Conservation (phyloP, 2,797 vertebrate species). For the Perodicticus potto region DNA sequence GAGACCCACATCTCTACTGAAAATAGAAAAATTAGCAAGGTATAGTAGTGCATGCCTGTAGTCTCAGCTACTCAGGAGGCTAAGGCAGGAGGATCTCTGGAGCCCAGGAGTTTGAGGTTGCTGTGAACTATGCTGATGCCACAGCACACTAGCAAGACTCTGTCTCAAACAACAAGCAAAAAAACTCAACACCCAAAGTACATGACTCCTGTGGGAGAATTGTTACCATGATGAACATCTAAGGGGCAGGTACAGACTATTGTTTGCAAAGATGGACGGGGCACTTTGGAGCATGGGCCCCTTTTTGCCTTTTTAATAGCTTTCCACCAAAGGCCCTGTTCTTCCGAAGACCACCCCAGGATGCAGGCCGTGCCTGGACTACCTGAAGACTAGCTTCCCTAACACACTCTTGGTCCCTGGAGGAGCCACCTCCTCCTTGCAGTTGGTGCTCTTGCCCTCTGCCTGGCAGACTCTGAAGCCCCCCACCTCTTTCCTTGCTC, state of each 20-base stretch:
- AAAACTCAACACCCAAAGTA: background rate
- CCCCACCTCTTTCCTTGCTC: background rate
- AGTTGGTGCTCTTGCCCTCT: background rate
- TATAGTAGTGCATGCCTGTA: background rate
- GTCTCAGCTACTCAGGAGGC: background rate
- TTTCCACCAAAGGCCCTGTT: background rate
- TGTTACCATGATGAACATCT: background rate
- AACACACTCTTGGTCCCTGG: fast-evolving
- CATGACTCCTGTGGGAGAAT: background rate
- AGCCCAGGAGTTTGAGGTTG: background rate
- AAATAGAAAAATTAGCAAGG: background rate
- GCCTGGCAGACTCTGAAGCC: background rate
- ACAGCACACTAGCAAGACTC: background rate
- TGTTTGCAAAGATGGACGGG: background rate
- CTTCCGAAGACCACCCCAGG: background rate
- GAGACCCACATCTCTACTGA: background rate
- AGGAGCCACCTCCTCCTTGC: background rate
- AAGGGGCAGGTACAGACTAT: background rate
- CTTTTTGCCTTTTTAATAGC: background rate
- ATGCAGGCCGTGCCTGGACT: background rate
- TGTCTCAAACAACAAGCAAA: background rate
- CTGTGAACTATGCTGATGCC: background rate
- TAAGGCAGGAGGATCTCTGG: background rate
- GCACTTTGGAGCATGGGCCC: background rate
- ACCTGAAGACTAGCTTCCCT: background rate